A percentile compares a stretch with the other conserved stretches of the same genome.
Evolutionary conservation across 2,113 vertebrate species (phyloP).

Genomic region (Oryzias melastigma): DNA sequence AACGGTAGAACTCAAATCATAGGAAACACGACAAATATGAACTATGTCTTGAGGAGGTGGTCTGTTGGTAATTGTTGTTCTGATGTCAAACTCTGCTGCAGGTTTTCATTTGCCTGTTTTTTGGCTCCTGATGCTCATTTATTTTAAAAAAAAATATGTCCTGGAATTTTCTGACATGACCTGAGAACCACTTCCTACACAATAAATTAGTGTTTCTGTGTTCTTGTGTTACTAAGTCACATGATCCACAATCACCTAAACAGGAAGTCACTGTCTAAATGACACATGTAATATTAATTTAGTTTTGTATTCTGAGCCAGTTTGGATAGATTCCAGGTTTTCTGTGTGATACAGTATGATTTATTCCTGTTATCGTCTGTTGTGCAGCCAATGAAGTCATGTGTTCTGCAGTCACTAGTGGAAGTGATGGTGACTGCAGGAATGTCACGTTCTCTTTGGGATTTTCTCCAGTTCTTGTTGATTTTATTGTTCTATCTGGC

Average conservation of each 20-base stretch:
- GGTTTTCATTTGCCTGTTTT: constrained; percentile 73
- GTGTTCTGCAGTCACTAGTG: constrained; percentile 68
- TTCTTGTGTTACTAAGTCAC: constrained; percentile 28
- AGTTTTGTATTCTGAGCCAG: constrained; percentile 44
- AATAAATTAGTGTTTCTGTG: constrained; percentile 22
- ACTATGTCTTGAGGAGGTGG: constrained; percentile 16
- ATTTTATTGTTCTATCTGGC: constrained; percentile 9
- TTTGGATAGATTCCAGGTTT: constrained; percentile 24
- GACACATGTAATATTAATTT: constrained; percentile 50
- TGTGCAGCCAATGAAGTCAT: constrained; percentile 56
- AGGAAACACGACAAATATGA: constrained; percentile 27
- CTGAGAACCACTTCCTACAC: constrained; percentile 42
- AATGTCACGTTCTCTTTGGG: constrained; percentile 41
- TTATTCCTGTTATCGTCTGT: constrained; percentile 36
- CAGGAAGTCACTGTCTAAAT: constrained; percentile 48
- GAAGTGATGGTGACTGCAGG: constrained; percentile 51
- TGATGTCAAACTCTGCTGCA: constrained; percentile 60
- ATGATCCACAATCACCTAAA: too few species aligned
- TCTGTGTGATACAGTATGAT: constrained; percentile 5
- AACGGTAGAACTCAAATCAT: constrained; percentile 2
- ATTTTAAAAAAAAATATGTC: constrained; percentile 82
- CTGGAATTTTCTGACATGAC: constrained; percentile 76
- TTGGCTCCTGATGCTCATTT: constrained; percentile 47
- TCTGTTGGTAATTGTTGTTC: constrained; percentile 13
- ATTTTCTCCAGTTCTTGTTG: constrained; percentile 42